Evolutionary conservation across 2,113 vertebrate genomes (phyloP).

Genomic region (Sylvilagus bachmani): DNA sequence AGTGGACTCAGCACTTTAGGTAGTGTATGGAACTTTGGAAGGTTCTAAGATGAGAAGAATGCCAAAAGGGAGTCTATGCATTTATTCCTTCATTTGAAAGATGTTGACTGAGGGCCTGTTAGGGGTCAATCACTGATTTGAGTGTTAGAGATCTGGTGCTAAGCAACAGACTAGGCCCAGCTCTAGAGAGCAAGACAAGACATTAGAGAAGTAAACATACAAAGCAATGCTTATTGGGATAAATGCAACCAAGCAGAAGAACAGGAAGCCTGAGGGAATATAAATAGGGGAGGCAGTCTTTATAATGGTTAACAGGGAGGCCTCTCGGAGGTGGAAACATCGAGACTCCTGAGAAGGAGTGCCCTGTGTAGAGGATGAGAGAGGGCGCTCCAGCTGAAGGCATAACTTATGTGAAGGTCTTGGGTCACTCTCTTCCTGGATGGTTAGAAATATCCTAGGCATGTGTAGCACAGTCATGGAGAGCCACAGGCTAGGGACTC

Average conservation of each 20-base stretch:
- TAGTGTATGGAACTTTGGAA: neutral
- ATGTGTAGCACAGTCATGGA: neutral
- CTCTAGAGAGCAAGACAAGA: neutral
- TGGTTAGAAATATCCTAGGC: neutral
- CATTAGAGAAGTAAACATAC: neutral
- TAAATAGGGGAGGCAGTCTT: neutral
- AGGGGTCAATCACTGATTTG: neutral
- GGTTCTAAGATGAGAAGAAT: conserved; percentile 17
- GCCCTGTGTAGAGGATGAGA: neutral
- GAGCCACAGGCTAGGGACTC: neutral
- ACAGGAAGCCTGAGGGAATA: neutral
- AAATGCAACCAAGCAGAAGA: neutral
- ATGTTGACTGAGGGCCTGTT: neutral
- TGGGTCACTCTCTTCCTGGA: neutral
- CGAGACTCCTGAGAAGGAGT: neutral
- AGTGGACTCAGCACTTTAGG: neutral
- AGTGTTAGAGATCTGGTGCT: neutral
- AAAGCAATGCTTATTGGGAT: neutral
- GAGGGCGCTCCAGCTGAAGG: neutral
- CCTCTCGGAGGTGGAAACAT: neutral
- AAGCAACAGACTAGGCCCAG: neutral
- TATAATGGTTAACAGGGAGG: neutral
- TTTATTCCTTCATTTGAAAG: neutral
- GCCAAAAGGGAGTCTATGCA: neutral
- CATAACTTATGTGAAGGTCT: neutral